Conservation (phyloP, 2,797 vertebrate genomes). For the Sebastes aleutianus region DNA sequence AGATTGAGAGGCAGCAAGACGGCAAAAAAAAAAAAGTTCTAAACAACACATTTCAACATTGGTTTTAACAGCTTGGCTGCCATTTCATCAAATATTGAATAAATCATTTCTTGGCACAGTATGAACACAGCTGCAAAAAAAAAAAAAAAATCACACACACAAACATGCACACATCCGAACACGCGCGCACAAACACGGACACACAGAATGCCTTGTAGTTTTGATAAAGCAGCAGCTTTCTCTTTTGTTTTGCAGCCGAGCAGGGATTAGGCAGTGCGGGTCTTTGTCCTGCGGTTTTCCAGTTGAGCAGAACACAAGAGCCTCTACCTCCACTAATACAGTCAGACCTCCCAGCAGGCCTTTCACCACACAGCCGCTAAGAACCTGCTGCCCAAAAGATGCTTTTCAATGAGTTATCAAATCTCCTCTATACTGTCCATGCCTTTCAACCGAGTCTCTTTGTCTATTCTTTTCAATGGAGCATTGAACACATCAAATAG, state of each 20-base stretch:
- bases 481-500: conserved; percentile 77
- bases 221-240: conserved; percentile 82
- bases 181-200: conserved; percentile 55
- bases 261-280: conserved; percentile 81
- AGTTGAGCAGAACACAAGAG: conserved; percentile 85
- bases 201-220: conserved; percentile 80
- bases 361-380: conserved; percentile 80
- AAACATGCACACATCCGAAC: conserved; percentile 37
- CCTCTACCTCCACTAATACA: conserved; percentile 82
- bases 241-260: conserved; percentile 82
- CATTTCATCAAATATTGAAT: conserved; percentile 84
- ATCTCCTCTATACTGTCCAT: conserved; percentile 83
- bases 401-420: conserved; percentile 84
- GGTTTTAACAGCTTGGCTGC: conserved; percentile 78
- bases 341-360: conserved; percentile 85
- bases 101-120: conserved; percentile 79
- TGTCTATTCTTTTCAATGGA: conserved; percentile 72
- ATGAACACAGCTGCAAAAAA: conserved; percentile 74
- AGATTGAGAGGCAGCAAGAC: conserved; percentile 58
- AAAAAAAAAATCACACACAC: conserved; percentile 25
- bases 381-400: conserved; percentile 81
- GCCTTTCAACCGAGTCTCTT: conserved; percentile 78
- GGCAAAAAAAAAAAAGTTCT: conserved; percentile 56
- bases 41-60: conserved; percentile 74
- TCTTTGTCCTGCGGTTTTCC: conserved; percentile 84